Conservation (phyloP, 2,113 vertebrate genomes). For the Phylloscopus whistleri region DNA sequence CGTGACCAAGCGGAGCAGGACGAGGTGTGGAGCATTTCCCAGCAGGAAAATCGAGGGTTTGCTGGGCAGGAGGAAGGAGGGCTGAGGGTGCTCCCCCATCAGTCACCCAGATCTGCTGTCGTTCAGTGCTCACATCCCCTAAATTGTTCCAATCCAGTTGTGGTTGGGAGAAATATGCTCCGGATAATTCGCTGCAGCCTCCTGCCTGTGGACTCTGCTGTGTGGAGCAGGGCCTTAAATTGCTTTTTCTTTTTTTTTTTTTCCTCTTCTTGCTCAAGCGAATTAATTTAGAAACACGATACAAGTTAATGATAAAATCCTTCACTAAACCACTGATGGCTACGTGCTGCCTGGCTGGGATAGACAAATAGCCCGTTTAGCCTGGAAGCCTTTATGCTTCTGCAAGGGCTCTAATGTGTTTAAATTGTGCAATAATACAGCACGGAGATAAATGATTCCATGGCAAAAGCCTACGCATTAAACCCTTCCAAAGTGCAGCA, state of each 20-base stretch:
- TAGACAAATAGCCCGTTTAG: background rate
- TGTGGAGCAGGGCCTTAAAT: slow-evolving; percentile 24
- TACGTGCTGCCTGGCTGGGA: background rate
- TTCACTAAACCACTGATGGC: slow-evolving; percentile 1
- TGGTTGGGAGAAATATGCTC: slow-evolving; percentile 25
- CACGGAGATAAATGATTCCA: slow-evolving; percentile 1
- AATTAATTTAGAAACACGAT: slow-evolving; percentile 47
- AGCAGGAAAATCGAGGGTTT: background rate
- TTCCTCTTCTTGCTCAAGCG: background rate
- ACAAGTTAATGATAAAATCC: slow-evolving; percentile 32
- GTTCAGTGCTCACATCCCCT: background rate
- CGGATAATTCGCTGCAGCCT: background rate
- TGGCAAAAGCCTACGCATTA: background rate
- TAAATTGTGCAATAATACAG: background rate
- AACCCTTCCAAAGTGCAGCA: slow-evolving; percentile 11
- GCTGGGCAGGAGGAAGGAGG: background rate
- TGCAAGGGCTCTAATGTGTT: background rate
- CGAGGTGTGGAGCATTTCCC: background rate
- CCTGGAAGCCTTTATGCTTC: background rate
- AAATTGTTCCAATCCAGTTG: slow-evolving; percentile 40
- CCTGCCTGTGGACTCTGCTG: slow-evolving; percentile 32
- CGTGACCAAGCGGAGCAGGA: rapidly evolving
- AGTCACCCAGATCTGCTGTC: background rate
- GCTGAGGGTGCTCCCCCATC: background rate
- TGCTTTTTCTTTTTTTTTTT: background rate